A percentile compares a stretch with the other conserved stretches of the same genome.
These are phyloP conservation scores for Catocala sponsa DNA, from an alignment of 2,888 invertebrate genomes.

Conservation along the genomic window DNA sequence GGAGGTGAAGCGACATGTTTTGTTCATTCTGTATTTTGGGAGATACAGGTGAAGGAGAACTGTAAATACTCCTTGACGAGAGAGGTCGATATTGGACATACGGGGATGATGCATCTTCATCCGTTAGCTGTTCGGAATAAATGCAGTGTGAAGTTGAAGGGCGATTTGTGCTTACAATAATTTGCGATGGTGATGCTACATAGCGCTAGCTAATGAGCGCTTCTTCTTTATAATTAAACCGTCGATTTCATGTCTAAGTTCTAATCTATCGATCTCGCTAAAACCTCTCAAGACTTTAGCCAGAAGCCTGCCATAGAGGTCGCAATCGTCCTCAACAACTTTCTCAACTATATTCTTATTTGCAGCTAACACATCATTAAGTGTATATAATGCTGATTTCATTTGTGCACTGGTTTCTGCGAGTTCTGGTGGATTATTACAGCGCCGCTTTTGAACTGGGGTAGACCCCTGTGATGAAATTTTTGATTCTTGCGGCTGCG, in stretches of 20 bases:
- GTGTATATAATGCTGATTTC: background rate
- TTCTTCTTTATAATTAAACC: slow-evolving; percentile 4
- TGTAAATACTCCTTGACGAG: too few species aligned
- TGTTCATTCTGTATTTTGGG: too few species aligned
- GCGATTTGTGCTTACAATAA: too few species aligned
- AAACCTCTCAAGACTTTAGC: slow-evolving; percentile 6
- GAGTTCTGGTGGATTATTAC: slow-evolving; percentile 1
- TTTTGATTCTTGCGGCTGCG: too few species aligned
- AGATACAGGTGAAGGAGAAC: too few species aligned
- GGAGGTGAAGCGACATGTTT: too few species aligned
- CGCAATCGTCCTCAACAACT: slow-evolving; percentile 12
- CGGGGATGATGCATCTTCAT: too few species aligned
- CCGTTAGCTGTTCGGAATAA: too few species aligned
- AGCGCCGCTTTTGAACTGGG: slow-evolving; percentile 4
- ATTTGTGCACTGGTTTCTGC: slow-evolving; percentile 3
- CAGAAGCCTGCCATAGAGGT: slow-evolving; percentile 13
- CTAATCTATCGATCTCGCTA: slow-evolving; percentile 2
- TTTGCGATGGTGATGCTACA: too few species aligned
- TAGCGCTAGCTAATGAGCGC: background rate
- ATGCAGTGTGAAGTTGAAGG: too few species aligned
- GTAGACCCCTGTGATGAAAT: background rate
- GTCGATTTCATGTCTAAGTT: slow-evolving; percentile 5
- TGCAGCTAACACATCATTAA: too few species aligned
- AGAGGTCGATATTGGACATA: too few species aligned
- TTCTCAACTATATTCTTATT: background rate